Percentiles rank a stretch among this genome's conserved stretches.
Evolutionary conservation across 2,113 vertebrate species (phyloP).

Genomic region (Scopus umbretta): DNA sequence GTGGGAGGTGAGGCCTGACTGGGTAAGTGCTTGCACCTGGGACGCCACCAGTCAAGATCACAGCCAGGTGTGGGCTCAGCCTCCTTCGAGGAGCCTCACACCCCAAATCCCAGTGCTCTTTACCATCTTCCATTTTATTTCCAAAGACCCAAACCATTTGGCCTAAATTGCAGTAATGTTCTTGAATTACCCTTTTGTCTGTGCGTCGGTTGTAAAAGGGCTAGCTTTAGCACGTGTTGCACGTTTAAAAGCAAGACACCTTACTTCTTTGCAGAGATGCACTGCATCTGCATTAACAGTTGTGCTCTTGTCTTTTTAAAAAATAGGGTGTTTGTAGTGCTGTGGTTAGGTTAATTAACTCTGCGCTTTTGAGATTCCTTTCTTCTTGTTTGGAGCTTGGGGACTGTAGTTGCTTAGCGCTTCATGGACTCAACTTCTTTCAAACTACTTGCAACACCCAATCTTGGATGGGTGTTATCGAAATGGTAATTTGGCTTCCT

Average conservation of each 20-base stretch:
- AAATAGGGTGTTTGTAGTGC: background rate
- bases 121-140: background rate
- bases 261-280: background rate
- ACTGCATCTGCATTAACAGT: background rate
- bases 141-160: background rate
- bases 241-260: background rate
- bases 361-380: background rate
- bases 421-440: background rate
- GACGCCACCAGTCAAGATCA: background rate
- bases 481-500: background rate
- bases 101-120: background rate
- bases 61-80: background rate
- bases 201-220: background rate
- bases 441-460: background rate
- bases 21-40: background rate
- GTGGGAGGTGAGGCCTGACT: background rate
- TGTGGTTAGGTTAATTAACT: background rate
- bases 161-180: background rate
- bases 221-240: background rate
- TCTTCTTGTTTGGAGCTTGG: background rate
- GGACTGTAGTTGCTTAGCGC: background rate
- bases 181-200: background rate
- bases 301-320: background rate
- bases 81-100: background rate
- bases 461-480: background rate